Evolutionary conservation across 2,797 vertebrate genomes (phyloP).

Genomic region (Acropternis orthonyx): DNA sequence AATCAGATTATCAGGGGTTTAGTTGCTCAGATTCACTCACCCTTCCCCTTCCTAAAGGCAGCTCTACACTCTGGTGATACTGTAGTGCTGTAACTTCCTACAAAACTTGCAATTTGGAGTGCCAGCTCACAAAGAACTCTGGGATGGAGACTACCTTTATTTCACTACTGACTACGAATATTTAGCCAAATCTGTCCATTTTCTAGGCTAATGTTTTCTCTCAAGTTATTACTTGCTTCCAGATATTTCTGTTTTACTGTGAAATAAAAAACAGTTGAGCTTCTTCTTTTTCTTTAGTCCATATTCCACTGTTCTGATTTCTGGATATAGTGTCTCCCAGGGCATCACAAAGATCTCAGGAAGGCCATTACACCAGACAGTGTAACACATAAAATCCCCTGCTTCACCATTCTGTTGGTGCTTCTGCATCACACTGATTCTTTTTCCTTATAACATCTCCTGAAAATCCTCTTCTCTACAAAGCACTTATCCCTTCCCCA

Average conservation of each 20-base stretch:
- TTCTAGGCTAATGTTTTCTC: not conserved
- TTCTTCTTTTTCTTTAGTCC: not conserved
- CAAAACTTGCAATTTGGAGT: not conserved
- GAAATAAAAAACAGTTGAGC: not conserved
- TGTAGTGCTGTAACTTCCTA: not conserved
- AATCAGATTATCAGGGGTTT: not conserved
- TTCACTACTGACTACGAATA: not conserved
- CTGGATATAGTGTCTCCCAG: not conserved
- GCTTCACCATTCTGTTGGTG: not conserved
- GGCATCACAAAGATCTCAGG: not conserved
- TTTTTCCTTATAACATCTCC: not conserved
- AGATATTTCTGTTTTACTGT: not conserved
- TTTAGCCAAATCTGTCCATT: not conserved
- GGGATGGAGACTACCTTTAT: not conserved
- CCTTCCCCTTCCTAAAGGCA: not conserved
- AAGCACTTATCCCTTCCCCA: not conserved
- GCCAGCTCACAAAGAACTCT: not conserved
- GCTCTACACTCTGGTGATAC: not conserved
- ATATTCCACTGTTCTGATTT: not conserved
- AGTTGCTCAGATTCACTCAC: not conserved
- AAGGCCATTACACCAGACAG: not conserved
- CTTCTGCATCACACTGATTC: not conserved
- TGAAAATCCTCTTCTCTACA: conserved; percentile 1
- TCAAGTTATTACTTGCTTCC: not conserved
- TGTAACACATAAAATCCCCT: not conserved